Evolutionary conservation across 2,888 invertebrate species (phyloP).

Genomic region (Tigriopus californicus): DNA sequence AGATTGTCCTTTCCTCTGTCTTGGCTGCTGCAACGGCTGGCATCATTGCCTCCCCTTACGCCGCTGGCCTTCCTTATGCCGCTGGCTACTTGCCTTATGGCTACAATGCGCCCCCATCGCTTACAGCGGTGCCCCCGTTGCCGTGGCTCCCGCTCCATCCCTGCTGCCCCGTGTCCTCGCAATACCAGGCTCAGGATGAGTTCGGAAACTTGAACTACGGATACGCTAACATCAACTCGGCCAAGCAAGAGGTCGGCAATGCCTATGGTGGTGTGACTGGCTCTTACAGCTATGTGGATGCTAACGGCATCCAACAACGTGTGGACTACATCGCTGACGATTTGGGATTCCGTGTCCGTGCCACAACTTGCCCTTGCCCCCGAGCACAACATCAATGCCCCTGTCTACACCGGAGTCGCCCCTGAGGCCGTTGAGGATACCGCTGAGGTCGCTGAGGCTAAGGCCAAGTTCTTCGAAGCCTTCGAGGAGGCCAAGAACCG

Average conservation of each 20-base stretch:
- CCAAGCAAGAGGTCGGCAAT: conserved; percentile 3
- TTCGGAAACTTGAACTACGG: conserved; percentile 13
- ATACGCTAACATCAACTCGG: conserved; percentile 15
- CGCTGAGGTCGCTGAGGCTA: conserved; percentile 8
- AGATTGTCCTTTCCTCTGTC: not conserved
- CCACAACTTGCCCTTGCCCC: conserved; percentile 11
- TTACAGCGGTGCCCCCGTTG: not conserved
- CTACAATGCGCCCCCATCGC: not conserved
- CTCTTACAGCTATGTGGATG: conserved; percentile 8
- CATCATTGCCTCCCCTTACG: not conserved
- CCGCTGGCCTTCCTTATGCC: not conserved
- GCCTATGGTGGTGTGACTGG: conserved; percentile 11
- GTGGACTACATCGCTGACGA: conserved; percentile 9
- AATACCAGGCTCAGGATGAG: conserved; percentile 13
- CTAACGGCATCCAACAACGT: conserved; percentile 3
- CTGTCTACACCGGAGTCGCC: not conserved
- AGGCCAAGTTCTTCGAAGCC: conserved; percentile 8
- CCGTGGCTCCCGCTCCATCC: not conserved
- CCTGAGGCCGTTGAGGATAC: conserved; percentile 6
- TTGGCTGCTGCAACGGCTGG: not conserved
- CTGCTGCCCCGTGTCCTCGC: not conserved
- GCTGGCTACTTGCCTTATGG: not conserved
- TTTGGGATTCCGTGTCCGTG: conserved; percentile 2
- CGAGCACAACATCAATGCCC: not conserved
- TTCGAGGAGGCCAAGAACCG: conserved; percentile 1